Conservation (phyloP, 2,797 vertebrate genomes). For the Tachyglossus aculeatus region DNA sequence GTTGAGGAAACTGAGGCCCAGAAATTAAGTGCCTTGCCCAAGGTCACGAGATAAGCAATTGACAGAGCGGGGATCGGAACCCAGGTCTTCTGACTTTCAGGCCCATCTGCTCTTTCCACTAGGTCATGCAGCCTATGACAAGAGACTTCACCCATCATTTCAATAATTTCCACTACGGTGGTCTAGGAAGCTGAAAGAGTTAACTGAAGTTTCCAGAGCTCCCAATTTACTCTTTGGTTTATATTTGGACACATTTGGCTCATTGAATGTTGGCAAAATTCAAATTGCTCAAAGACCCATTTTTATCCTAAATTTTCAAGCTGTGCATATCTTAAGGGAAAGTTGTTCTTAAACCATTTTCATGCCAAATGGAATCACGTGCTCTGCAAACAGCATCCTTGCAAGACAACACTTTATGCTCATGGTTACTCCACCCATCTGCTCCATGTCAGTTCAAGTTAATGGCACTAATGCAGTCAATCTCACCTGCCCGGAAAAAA, state of each 20-base stretch:
- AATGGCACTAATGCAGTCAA: not conserved
- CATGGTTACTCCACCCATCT: not conserved
- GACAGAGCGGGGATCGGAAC: too few species aligned
- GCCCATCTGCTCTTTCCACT: not conserved
- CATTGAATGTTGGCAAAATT: not conserved
- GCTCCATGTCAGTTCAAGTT: conserved; percentile 7
- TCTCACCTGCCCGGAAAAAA: not conserved
- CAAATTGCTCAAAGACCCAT: not conserved
- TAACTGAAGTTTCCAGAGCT: not conserved
- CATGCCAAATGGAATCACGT: not conserved
- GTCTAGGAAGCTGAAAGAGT: not conserved
- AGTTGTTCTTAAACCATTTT: not conserved
- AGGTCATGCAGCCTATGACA: not conserved
- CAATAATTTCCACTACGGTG: too few species aligned
- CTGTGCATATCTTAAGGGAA: not conserved
- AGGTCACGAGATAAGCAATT: not conserved
- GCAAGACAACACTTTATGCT: not conserved
- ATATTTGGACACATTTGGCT: not conserved
- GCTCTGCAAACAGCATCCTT: not conserved
- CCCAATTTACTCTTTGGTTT: not conserved
- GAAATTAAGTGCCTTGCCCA: not conserved
- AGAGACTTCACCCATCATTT: not conserved
- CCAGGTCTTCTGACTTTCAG: not conserved
- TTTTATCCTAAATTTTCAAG: not conserved
- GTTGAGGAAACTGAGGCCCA: not conserved